Conservation (phyloP, 2,113 vertebrate genomes). For the Cyanoderma ruficeps region DNA sequence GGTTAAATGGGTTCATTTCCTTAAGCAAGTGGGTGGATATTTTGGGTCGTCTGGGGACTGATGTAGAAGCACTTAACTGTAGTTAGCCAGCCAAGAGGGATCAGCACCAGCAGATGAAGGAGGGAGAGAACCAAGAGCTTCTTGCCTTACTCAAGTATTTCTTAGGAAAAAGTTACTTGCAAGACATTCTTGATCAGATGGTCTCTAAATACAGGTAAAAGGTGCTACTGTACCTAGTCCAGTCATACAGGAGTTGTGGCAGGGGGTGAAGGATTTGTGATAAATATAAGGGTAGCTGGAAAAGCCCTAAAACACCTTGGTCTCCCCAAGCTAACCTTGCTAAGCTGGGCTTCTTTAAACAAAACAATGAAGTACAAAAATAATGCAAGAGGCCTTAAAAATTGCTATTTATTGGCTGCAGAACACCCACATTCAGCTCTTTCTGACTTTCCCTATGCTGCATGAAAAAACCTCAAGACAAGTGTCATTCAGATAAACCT, state of each 20-base stretch:
- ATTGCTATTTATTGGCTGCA: background rate
- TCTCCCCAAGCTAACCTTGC: background rate
- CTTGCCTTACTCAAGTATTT: slow-evolving; percentile 7
- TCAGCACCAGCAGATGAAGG: background rate
- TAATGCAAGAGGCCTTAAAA: background rate
- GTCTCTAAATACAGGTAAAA: background rate
- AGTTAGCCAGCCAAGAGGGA: background rate
- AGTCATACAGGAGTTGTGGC: background rate
- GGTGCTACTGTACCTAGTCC: background rate
- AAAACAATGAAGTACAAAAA: background rate
- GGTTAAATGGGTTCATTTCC: background rate
- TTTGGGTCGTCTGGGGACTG: background rate
- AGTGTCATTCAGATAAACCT: background rate
- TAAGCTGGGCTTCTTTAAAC: background rate
- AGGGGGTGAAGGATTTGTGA: background rate
- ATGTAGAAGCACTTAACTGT: background rate
- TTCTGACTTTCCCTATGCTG: background rate
- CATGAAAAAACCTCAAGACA: background rate
- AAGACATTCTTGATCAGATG: background rate
- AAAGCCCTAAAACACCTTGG: background rate
- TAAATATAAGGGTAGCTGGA: background rate
- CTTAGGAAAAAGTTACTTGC: background rate
- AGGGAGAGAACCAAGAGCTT: background rate
- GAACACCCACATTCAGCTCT: background rate
- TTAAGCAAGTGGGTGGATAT: background rate